Evolutionary conservation across 53 echinoderm and acorn worm species (phyloP), one percentile per base, ranked within the genome.

Genomic region (Zoroaster sp.): DNA sequence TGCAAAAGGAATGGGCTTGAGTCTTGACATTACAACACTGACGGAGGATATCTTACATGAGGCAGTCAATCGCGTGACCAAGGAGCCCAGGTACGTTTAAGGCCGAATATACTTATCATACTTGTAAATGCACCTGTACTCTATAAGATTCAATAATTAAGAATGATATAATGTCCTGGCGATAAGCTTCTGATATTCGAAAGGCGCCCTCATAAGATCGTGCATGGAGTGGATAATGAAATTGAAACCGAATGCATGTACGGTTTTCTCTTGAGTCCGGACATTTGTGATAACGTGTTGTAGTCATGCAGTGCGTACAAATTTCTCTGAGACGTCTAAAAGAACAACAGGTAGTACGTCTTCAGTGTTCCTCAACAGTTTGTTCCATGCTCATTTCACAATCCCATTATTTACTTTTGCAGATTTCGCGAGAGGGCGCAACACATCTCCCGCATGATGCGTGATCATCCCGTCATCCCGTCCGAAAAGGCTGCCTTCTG

Each of bases 1-100:
- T 13, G 78, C 49, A 2, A 88, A 88, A 44, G 88, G 88, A 6
- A 75, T 88, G 63, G 88, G 39, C 2, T 3, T 88, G 25, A 7
- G 66, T 12, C 68, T 88, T n/a, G 88, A 88, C 78, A 88, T 88
- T 11, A 10, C 33, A 15, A 68, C 78, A 47, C 32, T 88, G 77
- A 88, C 63, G 7, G 88, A 59, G 10, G 88, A 76, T 9, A 14
- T 12, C 13, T 32, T 88, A 2, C 1, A 11, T 54, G 35, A 77
- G 3, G 55, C 88, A 2, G 46, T 88, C 49, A 49, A 20, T n/a
- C 52, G 51, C 4, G 85, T 85, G 14, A 71, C 70, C 71, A 34
- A 49, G 10, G 85, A 85, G 8, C 85, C 85, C 11, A 85, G 85
- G 85, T 85, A 35, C 18, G 37, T 4, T 0, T 71, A n/a, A n/a